Conservation (phyloP, 1,140 invertebrate genomes). For the Pseudomyrmex concolor region DNA sequence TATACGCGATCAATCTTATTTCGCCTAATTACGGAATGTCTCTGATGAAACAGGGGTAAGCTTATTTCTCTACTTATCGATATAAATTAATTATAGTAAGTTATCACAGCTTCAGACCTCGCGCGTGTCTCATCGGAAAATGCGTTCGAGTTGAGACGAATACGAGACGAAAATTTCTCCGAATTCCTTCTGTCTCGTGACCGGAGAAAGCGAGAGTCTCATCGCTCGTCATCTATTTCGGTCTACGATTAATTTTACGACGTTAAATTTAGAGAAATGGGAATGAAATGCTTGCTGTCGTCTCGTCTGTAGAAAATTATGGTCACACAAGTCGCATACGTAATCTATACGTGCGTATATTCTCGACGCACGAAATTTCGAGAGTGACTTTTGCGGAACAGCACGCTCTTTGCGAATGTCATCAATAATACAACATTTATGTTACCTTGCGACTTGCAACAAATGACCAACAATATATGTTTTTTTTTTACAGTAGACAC, state of each 20-base stretch:
- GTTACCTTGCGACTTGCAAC: too few species aligned
- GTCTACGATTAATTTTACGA: conserved; percentile 61
- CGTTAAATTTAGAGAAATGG: conserved; percentile 62
- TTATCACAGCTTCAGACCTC: too few species aligned
- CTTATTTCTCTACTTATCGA: not conserved
- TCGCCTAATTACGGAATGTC: conserved; percentile 43
- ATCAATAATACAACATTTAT: too few species aligned
- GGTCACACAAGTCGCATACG: not conserved
- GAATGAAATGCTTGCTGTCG: not conserved
- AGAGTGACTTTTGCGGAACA: not conserved
- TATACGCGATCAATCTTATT: conserved; percentile 17
- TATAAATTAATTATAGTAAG: too few species aligned
- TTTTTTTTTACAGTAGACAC: too few species aligned
- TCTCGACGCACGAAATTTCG: not conserved
- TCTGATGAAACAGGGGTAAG: conserved; percentile 56
- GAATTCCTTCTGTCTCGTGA: not conserved
- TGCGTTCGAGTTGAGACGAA: not conserved
- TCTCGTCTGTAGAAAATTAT: conserved; percentile 9
- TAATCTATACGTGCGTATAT: not conserved
- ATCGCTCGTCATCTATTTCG: conserved; percentile 55
- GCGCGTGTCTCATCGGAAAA: too few species aligned
- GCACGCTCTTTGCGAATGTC: too few species aligned
- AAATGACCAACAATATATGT: too few species aligned
- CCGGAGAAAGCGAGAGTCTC: not conserved
- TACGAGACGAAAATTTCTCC: not conserved